phyloP scores from a whole-genome alignment of 2,113 vertebrate genomes.

The Grantiella picta region DNA sequence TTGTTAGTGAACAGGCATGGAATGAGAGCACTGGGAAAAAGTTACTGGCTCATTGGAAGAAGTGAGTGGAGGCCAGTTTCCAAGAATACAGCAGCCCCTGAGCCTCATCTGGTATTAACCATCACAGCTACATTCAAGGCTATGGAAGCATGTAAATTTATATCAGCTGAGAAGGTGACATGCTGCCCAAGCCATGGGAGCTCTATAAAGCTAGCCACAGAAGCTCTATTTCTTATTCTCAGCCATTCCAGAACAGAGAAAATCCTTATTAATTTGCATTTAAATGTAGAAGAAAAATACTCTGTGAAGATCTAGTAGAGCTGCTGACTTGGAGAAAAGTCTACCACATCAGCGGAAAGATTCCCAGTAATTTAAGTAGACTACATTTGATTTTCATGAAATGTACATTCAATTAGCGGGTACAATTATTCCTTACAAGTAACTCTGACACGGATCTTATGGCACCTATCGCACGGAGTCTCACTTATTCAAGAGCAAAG shows the following conservation, averaged over 20 bases:
- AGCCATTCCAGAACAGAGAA: not conserved
- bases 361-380: not conserved
- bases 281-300: not conserved
- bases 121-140: not conserved
- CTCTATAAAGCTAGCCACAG: not conserved
- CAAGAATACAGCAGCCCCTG: not conserved
- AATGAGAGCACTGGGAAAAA: not conserved
- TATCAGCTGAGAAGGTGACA: not conserved
- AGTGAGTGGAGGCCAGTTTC: not conserved
- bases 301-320: not conserved
- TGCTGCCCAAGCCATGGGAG: not conserved
- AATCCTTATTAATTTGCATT: not conserved
- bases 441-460: not conserved
- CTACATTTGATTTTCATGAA: not conserved
- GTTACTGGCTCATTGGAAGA: not conserved
- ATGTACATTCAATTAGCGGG: not conserved
- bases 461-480: not conserved
- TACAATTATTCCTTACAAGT: not conserved
- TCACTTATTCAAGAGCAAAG: not conserved
- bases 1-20: not conserved
- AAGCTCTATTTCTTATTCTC: not conserved
- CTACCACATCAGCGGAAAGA: not conserved
- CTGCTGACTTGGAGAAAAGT: not conserved
- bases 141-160: not conserved
- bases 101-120: not conserved